A percentile compares a stretch with the other conserved stretches of the same genome.
Evolutionary conservation across 2,797 vertebrate species (phyloP).

Genomic region (Characodon lateralis): DNA sequence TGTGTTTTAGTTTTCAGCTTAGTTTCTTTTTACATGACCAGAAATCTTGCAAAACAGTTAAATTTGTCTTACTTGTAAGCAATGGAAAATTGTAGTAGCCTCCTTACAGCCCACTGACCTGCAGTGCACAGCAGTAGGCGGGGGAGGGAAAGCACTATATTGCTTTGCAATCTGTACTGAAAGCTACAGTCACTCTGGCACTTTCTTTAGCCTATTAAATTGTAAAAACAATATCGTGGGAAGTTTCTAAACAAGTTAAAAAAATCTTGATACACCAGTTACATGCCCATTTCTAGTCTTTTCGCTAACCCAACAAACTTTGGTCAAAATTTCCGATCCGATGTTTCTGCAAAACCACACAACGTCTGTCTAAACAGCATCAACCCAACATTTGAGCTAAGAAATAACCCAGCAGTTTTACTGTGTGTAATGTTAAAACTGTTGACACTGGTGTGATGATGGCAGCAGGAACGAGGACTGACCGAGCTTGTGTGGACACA

Average conservation of each 20-base stretch:
- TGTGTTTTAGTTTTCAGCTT: not conserved
- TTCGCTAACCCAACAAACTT: not conserved
- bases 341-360: not conserved
- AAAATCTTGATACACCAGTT: not conserved
- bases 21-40: not conserved
- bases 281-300: not conserved
- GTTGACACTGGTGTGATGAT: slow-evolving; percentile 26
- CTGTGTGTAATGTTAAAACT: slow-evolving; percentile 9
- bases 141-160: not conserved
- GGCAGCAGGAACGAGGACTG: slow-evolving; percentile 40
- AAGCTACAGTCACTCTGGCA: not conserved
- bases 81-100: not conserved
- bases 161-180: not conserved
- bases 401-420: slow-evolving; percentile 6
- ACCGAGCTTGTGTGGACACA: slow-evolving; percentile 43
- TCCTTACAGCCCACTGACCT: not conserved
- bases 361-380: not conserved
- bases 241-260: not conserved
- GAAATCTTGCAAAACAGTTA: not conserved
- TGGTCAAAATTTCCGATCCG: not conserved
- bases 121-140: not conserved
- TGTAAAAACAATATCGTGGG: not conserved
- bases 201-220: not conserved
- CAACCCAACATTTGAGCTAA: not conserved
- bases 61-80: not conserved